These are phyloP conservation scores for Hetaerina americana DNA, from an alignment of 1,140 invertebrate genomes.

Conservation along the genomic window DNA sequence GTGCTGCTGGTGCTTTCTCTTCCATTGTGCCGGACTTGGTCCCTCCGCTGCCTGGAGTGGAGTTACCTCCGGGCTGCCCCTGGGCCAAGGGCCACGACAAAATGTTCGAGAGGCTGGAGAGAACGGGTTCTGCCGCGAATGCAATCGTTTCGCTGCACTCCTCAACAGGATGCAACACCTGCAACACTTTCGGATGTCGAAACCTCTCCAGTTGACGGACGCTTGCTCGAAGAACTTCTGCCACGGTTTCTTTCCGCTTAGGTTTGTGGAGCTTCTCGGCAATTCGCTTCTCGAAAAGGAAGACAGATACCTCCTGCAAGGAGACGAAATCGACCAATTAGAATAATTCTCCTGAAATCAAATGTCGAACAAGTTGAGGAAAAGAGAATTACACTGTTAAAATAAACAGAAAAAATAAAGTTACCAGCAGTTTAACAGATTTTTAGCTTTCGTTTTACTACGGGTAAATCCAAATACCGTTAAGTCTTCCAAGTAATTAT, in stretches of 20 bases:
- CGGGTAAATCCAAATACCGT: constrained; percentile 7
- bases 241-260: constrained; percentile 79
- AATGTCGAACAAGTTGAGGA: too few species aligned
- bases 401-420: too few species aligned
- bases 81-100: constrained; percentile 43
- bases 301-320: constrained; percentile 85
- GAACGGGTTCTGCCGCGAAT: constrained; percentile 80
- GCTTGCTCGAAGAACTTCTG: constrained; percentile 73
- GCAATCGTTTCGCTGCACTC: constrained; percentile 76
- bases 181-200: constrained; percentile 73
- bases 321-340: constrained; percentile 17
- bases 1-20: constrained; percentile 22
- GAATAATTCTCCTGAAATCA: constrained; percentile 4
- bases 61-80: constrained; percentile 2
- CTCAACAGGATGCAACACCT: constrained; percentile 60
- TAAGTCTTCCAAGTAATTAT: too few species aligned
- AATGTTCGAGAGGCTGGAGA: constrained; percentile 78
- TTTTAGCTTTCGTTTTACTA: too few species aligned
- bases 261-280: constrained; percentile 92
- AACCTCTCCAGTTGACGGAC: constrained; percentile 70
- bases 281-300: constrained; percentile 86
- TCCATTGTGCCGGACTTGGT: constrained; percentile 18
- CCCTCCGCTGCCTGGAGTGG: constrained; percentile 7
- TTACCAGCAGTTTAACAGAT: too few species aligned
- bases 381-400: too few species aligned